Evolutionary conservation across 2,888 invertebrate genomes (phyloP), one percentile per base, ranked within the genome.

Genomic region (Eudasyphora cyanicolor): DNA sequence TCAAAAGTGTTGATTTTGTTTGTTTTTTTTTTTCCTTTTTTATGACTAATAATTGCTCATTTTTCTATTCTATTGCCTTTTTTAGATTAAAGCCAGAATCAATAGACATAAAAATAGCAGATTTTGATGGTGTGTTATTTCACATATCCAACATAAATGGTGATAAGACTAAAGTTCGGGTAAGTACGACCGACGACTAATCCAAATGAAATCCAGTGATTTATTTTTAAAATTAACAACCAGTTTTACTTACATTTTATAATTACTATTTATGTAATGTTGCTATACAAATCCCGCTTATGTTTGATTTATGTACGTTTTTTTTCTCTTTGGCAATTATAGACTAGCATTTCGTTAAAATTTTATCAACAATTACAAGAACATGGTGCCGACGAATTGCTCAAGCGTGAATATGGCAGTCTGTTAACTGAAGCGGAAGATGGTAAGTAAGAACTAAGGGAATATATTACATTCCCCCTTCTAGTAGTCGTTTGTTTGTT

Each of bases 81-180:
- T 7, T 87, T 89, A 91, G 91, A 67, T 87, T 96, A 92, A 99
- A 99, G 94, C 96, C 97, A 86, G 99, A 99, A 92, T 96, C 97
- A 88, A 98, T 98, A 92, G 98, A 99, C 93, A 96, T 99, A 89
- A 95, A 94, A 87, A 95, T 98, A 92, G 97, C 98, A 88, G 99
- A 99, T 94, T 99, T 99, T 93, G 99, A 99, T 94, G 99, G 99
- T 89, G 99, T 98, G 86, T 93, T 99, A 87, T 99, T 98, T 94
- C 99, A 98, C 93, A 96, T 99, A 93, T 98, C 99, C 85, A 99
- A 99, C 94, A 94, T 98, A 89, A 97, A 97, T 93, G 96, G 96
- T 90, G 98, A 99, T 93, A 98, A 98, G 94, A 96, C 97, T 90
- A 99, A 98, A 96, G 95, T 99, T 93, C 95, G 97, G 94, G 98